Percentiles rank a stretch among this genome's conserved stretches.
phyloP scores from a whole-genome alignment of 2,888 invertebrate species.

The Rhabditophanes sp. region DNA sequence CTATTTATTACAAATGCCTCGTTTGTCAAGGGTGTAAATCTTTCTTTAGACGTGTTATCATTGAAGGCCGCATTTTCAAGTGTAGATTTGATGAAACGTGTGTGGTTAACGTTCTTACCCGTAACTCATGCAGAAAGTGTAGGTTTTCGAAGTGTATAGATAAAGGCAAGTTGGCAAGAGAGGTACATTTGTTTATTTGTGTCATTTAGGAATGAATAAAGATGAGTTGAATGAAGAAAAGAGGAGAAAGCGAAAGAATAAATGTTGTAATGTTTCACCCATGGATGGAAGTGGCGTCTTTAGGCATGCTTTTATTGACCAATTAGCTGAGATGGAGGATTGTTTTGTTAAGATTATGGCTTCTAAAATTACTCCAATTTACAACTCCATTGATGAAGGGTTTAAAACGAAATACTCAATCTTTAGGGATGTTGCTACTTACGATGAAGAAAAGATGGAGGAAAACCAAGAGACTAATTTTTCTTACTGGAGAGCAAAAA shows the following conservation, averaged over 20 bases:
- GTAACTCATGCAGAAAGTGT: no score
- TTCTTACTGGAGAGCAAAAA: conserved; percentile 40
- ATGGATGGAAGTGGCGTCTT: conserved; percentile 13
- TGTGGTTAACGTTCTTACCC: neutral
- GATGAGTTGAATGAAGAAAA: conserved; percentile 36
- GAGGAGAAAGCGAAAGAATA: conserved; percentile 29
- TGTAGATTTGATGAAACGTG: neutral
- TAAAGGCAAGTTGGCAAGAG: no score
- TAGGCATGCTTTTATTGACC: conserved; percentile 22
- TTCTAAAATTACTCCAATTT: conserved; percentile 18
- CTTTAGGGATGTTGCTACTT: conserved; percentile 5
- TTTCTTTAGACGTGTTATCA: conserved; percentile 33
- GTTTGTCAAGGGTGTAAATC: conserved; percentile 36
- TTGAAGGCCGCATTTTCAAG: conserved; percentile 16
- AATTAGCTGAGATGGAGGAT: conserved; percentile 14
- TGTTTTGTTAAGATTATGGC: conserved; percentile 20
- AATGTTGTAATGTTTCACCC: conserved; percentile 12
- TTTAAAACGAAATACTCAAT: conserved; percentile 3
- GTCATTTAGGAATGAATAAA: neutral
- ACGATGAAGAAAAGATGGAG: conserved; percentile 10
- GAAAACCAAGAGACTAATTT: conserved; percentile 29
- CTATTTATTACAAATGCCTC: no score
- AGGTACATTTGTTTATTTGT: neutral
- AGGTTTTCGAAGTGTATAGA: no score
- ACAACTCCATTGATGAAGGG: conserved; percentile 13